These are phyloP conservation scores for Hydrolagus affinis DNA, from an alignment of 2,113 vertebrate genomes.

Conservation along the genomic window DNA sequence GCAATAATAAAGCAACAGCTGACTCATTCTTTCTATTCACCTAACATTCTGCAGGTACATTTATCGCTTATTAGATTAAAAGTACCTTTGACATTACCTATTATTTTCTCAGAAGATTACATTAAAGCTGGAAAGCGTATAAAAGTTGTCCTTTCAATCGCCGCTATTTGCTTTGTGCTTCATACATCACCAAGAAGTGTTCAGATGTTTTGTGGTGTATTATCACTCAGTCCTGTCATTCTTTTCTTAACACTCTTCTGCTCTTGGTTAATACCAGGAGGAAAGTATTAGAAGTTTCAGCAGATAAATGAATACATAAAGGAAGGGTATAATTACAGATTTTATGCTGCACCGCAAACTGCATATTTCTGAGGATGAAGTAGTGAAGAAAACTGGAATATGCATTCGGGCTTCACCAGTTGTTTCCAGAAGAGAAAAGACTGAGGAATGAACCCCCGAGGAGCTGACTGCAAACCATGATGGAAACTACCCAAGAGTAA, in stretches of 20 bases:
- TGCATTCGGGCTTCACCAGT: no score
- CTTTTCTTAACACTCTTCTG: neutral
- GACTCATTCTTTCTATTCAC: neutral
- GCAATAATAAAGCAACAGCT: neutral
- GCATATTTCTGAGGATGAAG: no score
- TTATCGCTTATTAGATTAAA: neutral
- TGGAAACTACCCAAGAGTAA: no score
- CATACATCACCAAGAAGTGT: no score
- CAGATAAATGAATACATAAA: neutral
- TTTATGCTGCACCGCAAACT: no score
- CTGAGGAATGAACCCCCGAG: no score
- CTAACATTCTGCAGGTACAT: no score
- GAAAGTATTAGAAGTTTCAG: neutral
- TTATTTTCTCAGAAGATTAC: neutral
- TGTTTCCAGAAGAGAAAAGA: no score
- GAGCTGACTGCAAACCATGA: no score
- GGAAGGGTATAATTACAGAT: neutral
- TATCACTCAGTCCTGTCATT: neutral
- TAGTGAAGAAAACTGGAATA: no score
- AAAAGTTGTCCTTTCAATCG: neutral
- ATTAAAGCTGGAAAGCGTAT: neutral
- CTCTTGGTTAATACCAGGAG: neutral
- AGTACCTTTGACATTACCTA: neutral
- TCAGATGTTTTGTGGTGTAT: neutral
- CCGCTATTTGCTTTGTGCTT: neutral